Percentiles rank a stretch among this genome's conserved stretches.
Evolutionary conservation across 1,140 invertebrate genomes (phyloP).

Genomic region (Gonioctena quinquepunctata): DNA sequence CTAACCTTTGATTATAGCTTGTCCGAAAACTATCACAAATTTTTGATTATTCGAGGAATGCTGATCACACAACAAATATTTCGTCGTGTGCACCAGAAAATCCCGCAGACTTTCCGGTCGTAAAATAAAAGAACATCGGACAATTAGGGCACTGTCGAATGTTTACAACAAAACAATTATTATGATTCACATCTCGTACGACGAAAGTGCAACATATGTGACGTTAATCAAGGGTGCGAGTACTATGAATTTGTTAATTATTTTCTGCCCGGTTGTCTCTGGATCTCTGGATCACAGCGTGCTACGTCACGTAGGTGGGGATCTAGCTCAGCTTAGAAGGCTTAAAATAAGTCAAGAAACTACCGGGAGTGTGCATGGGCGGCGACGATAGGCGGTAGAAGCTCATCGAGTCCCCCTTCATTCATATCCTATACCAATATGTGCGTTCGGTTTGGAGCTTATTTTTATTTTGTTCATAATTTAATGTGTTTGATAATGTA

Average conservation of each 20-base stretch:
- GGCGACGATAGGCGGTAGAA: background rate
- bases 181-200: conserved; percentile 11
- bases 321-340: conserved; percentile 34
- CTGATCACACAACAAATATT: background rate
- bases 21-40: background rate
- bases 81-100: background rate
- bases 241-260: conserved; percentile 20
- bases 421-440: too few species aligned
- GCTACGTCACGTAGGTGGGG: conserved; percentile 36
- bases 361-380: conserved; percentile 17
- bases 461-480: too few species aligned
- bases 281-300: conserved; percentile 37
- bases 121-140: background rate
- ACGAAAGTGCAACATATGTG: background rate
- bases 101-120: background rate
- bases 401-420: too few species aligned
- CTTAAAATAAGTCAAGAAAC: conserved; percentile 46
- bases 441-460: too few species aligned
- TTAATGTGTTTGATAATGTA: too few species aligned
- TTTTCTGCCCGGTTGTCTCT: conserved; percentile 30
- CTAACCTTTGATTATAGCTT: background rate
- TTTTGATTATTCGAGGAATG: background rate
- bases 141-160: background rate
- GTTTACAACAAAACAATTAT: conserved; percentile 5
- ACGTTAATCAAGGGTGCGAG: conserved; percentile 29